phyloP scores from a whole-genome alignment of 2,888 invertebrate species.

The Drosophila paucipuncta region DNA sequence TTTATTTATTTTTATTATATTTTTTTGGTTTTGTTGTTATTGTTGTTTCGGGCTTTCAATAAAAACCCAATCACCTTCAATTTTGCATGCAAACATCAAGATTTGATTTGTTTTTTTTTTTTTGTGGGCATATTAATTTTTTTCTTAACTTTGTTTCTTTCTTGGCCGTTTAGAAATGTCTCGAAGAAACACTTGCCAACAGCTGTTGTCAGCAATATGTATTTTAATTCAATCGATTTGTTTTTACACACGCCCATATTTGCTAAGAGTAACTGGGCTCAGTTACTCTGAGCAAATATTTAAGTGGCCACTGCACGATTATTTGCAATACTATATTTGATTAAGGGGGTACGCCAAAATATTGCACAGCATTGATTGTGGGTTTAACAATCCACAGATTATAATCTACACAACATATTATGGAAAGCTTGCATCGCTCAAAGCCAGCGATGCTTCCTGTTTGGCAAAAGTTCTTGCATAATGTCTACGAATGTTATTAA shows the following conservation, averaged over 20 bases:
- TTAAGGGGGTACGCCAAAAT: slow-evolving; percentile 24
- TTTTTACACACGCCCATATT: slow-evolving; percentile 25
- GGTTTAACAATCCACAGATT: slow-evolving; percentile 14
- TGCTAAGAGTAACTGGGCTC: neutral
- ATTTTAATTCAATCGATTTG: slow-evolving; percentile 17
- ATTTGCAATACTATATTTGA: slow-evolving; percentile 32
- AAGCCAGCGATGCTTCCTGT: slow-evolving; percentile 32
- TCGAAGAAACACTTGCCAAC: slow-evolving; percentile 30
- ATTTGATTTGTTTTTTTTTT: slow-evolving; percentile 12
- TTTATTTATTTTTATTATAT: slow-evolving; percentile 6
- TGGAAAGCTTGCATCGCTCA: slow-evolving; percentile 6
- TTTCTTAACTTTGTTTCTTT: slow-evolving; percentile 21
- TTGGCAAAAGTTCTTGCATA: slow-evolving; percentile 9
- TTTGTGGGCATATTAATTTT: slow-evolving; percentile 12
- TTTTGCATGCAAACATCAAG: slow-evolving; percentile 48
- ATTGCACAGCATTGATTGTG: slow-evolving; percentile 20
- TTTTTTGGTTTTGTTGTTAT: slow-evolving; percentile 8
- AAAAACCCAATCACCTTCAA: slow-evolving; percentile 69
- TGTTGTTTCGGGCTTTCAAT: slow-evolving; percentile 25
- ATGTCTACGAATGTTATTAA: neutral
- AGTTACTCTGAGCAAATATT: slow-evolving; percentile 35
- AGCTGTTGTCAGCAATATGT: slow-evolving; percentile 7
- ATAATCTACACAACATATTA: neutral
- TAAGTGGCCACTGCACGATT: slow-evolving; percentile 31
- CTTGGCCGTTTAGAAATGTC: slow-evolving; percentile 51